Evolutionary conservation across 2,888 invertebrate species (phyloP).

Genomic region (Magallana nippona): DNA sequence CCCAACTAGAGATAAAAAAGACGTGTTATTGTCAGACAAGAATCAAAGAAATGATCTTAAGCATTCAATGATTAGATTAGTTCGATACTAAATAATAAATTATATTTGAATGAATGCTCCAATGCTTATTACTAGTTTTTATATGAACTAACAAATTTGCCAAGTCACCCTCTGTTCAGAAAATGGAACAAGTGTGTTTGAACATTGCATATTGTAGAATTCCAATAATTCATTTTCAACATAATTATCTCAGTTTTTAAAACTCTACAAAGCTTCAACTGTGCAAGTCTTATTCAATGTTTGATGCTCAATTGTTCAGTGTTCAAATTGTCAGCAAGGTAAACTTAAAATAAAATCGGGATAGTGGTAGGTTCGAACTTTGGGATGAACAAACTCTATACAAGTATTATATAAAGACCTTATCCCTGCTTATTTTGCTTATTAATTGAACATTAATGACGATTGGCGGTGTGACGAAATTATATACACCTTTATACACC

Average conservation of each 20-base stretch:
- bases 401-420: neutral
- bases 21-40: neutral
- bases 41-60: neutral
- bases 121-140: neutral
- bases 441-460: constrained; percentile 1
- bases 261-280: neutral
- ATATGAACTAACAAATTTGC: neutral
- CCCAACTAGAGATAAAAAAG: neutral
- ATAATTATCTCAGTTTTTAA: constrained; percentile 10
- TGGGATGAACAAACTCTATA: neutral
- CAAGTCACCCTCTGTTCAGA: neutral
- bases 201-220: neutral
- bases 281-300: constrained; percentile 9
- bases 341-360: neutral
- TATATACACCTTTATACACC: too few species aligned
- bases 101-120: neutral
- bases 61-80: neutral
- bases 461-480: too few species aligned
- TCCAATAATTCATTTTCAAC: neutral
- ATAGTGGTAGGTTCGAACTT: neutral
- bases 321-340: neutral
- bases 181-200: neutral
- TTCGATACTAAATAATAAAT: constrained; percentile 5
- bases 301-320: neutral
- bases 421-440: constrained; percentile 14